Evolutionary conservation across 2,797 vertebrate species (phyloP).

Genomic region (Pseudochirops cupreus): DNA sequence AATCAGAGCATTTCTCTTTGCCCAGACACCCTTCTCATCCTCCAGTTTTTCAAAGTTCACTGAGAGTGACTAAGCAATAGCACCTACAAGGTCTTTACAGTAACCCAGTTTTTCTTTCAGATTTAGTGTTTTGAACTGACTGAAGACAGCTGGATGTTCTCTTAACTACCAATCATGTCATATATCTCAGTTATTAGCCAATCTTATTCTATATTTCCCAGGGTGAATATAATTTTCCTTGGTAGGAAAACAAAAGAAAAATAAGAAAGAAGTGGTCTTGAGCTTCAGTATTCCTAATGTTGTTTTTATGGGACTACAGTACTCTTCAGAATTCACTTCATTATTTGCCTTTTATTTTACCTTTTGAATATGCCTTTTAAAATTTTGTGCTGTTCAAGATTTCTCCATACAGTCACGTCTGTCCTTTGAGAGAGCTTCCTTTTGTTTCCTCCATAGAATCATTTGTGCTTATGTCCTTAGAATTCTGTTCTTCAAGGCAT

Average conservation of each 20-base stretch:
- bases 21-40: background rate
- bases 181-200: background rate
- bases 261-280: background rate
- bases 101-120: background rate
- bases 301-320: background rate
- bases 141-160: background rate
- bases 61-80: background rate
- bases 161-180: background rate
- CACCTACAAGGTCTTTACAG: background rate
- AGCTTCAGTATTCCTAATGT: background rate
- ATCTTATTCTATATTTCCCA: background rate
- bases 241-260: background rate
- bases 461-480: background rate
- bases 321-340: background rate
- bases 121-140: background rate
- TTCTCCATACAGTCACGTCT: background rate
- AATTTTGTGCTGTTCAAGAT: background rate
- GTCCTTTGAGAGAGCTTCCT: background rate
- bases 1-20: background rate
- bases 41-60: background rate
- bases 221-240: background rate
- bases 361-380: background rate
- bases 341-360: background rate
- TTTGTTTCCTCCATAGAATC: background rate
- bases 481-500: background rate